phyloP scores from a whole-genome alignment of 2,113 vertebrate genomes.

The Tachycineta bicolor region DNA sequence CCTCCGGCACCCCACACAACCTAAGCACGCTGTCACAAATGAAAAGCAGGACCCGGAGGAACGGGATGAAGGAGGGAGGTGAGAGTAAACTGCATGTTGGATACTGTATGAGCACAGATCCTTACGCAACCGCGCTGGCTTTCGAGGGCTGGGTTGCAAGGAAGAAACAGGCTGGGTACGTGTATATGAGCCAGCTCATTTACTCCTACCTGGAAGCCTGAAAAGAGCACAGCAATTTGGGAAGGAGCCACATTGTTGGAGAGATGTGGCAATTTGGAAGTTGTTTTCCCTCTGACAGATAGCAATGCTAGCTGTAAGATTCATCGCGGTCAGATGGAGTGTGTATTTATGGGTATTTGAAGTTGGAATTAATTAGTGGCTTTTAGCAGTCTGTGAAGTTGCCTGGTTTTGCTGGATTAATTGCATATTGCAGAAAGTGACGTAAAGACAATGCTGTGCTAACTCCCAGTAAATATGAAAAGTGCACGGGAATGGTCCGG shows the following conservation, averaged over 20 bases:
- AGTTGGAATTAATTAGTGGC: not conserved
- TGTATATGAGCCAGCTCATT: not conserved
- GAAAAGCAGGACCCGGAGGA: not conserved
- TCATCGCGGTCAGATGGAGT: not conserved
- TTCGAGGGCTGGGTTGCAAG: not conserved
- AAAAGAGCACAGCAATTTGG: not conserved
- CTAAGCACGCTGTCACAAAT: not conserved
- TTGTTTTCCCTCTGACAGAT: not conserved
- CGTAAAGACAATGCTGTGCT: not conserved
- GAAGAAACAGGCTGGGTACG: not conserved
- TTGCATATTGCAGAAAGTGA: not conserved
- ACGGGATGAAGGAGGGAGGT: not conserved
- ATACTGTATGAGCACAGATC: not conserved
- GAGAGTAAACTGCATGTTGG: not conserved
- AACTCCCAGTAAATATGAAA: not conserved
- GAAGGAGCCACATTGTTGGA: not conserved
- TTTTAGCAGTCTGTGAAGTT: not conserved
- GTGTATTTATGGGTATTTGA: not conserved
- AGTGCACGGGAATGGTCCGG: not conserved
- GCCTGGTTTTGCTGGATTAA: conserved; percentile 9
- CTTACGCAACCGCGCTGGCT: fast-evolving
- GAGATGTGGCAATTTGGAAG: not conserved
- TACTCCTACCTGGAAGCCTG: not conserved
- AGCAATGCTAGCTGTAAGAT: not conserved
- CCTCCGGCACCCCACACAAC: not conserved